These are phyloP conservation scores for Pseudochaenichthys georgianus DNA, from an alignment of 2,797 vertebrate species.

Conservation along the genomic window DNA sequence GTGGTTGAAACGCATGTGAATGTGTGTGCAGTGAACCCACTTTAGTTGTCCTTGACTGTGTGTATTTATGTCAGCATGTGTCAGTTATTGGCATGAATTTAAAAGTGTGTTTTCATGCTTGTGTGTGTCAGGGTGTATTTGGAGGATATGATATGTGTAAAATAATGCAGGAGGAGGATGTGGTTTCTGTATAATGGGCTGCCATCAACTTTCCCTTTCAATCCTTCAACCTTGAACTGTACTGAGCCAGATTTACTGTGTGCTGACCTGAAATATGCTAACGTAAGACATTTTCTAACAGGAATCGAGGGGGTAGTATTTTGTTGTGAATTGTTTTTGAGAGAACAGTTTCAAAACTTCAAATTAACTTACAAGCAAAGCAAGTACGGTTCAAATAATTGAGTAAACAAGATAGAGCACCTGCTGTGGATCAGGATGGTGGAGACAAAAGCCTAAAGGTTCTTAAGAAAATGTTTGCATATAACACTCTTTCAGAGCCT, in stretches of 20 bases:
- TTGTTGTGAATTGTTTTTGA: neutral
- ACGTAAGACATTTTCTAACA: slow-evolving; percentile 9
- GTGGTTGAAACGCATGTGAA: slow-evolving; percentile 48
- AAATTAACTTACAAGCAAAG: slow-evolving; percentile 1
- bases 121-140: slow-evolving; percentile 19
- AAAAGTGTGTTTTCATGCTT: slow-evolving; percentile 11
- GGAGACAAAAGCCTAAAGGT: neutral
- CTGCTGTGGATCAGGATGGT: slow-evolving; percentile 9
- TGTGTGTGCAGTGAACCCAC: slow-evolving; percentile 5
- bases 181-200: slow-evolving; percentile 48
- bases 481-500: neutral
- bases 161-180: slow-evolving; percentile 48
- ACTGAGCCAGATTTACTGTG: slow-evolving; percentile 6
- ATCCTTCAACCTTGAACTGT: slow-evolving; percentile 67
- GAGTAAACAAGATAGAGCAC: neutral
- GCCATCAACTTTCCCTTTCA: slow-evolving; percentile 54
- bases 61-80: slow-evolving; percentile 38
- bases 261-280: slow-evolving; percentile 11
- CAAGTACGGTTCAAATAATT: neutral
- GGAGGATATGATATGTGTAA: slow-evolving; percentile 51
- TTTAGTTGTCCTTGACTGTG: slow-evolving; percentile 37
- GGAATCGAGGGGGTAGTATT: too few species aligned
- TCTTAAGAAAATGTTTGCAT: neutral
- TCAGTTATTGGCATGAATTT: slow-evolving; percentile 24
- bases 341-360: neutral